phyloP scores from a whole-genome alignment of 2,113 vertebrate genomes.

The Thunnus maccoyii region DNA sequence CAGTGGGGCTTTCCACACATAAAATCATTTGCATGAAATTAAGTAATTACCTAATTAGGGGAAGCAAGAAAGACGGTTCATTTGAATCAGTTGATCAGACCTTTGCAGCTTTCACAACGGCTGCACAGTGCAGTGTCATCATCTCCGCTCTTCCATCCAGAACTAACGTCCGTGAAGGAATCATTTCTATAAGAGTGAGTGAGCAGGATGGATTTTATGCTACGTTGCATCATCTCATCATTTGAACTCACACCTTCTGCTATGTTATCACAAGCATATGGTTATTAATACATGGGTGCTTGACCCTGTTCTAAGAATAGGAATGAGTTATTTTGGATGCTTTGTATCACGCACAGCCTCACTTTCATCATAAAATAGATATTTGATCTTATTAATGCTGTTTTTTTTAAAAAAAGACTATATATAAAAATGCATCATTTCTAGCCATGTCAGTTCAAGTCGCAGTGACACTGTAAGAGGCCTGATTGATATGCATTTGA shows the following conservation, averaged over 20 bases:
- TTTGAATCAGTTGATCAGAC: too few relatives aligned
- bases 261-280: not conserved
- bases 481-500: not conserved
- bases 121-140: not conserved
- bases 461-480: not conserved
- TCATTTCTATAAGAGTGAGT: not conserved
- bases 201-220: not conserved
- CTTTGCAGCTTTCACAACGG: too few relatives aligned
- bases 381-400: not conserved
- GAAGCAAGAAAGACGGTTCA: too few relatives aligned
- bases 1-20: too few relatives aligned
- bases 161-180: not conserved
- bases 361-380: not conserved
- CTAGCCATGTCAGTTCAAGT: not conserved
- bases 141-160: not conserved
- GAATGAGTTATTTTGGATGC: constrained; percentile 28
- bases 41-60: too few relatives aligned
- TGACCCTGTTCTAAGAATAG: constrained; percentile 38
- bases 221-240: constrained; percentile 15
- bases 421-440: not conserved
- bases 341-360: not conserved
- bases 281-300: constrained; percentile 31
- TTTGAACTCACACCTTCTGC: constrained; percentile 45
- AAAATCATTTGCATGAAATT: too few relatives aligned
- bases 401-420: not conserved